These are phyloP conservation scores for Operophtera brumata DNA, from an alignment of 2,888 invertebrate genomes.

Conservation along the genomic window DNA sequence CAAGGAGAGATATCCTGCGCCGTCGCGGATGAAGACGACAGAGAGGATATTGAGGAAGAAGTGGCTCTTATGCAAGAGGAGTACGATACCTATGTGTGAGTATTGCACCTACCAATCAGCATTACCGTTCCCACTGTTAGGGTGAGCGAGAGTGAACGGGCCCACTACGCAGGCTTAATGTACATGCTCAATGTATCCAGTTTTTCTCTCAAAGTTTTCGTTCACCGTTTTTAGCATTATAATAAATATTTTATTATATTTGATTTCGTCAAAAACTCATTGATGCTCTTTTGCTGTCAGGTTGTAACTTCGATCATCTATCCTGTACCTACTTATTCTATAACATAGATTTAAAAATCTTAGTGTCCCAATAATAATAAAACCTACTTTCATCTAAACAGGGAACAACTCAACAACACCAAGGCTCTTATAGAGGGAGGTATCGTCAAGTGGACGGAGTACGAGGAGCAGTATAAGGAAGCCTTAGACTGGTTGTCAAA, in stretches of 20 bases:
- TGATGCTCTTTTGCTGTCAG: too few species aligned
- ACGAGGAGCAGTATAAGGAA: slow-evolving; percentile 94
- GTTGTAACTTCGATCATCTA: too few species aligned
- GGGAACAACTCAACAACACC: slow-evolving; percentile 88
- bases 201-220: too few species aligned
- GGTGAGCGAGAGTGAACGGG: too few species aligned
- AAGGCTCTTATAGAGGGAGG: slow-evolving; percentile 92
- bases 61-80: slow-evolving; percentile 94
- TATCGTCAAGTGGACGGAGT: slow-evolving; percentile 96
- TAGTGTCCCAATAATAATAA: neutral
- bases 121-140: too few species aligned
- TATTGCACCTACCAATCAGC: slow-evolving; percentile 33
- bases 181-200: neutral
- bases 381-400: slow-evolving; percentile 44
- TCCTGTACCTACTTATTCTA: too few species aligned
- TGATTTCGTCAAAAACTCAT: too few species aligned
- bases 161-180: neutral
- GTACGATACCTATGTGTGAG: slow-evolving; percentile 90
- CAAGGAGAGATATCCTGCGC: slow-evolving; percentile 93
- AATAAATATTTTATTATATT: too few species aligned
- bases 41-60: slow-evolving; percentile 95
- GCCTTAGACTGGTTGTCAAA: slow-evolving; percentile 93
- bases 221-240: too few species aligned
- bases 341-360: too few species aligned
- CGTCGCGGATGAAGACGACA: slow-evolving; percentile 91